These are phyloP conservation scores for Zapus hudsonius DNA, from an alignment of 2,113 vertebrate species.

Conservation along the genomic window DNA sequence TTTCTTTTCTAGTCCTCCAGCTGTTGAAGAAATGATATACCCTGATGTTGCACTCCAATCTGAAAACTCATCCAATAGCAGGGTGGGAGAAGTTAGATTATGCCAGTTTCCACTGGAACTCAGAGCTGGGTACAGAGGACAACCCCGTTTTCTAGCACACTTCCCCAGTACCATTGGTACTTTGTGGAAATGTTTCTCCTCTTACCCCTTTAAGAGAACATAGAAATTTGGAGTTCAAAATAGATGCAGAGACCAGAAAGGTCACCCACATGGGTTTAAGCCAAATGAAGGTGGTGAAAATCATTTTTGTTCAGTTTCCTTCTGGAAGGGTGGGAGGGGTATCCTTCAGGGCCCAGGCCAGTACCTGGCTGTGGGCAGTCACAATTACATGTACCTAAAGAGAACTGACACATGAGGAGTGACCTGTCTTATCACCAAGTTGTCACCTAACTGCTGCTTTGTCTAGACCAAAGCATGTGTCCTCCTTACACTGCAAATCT, in stretches of 20 bases:
- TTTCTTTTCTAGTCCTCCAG: not conserved
- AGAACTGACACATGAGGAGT: not conserved
- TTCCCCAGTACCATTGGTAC: fast-evolving
- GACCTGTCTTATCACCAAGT: fast-evolving
- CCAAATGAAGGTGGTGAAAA: not conserved
- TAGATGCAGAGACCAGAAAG: not conserved
- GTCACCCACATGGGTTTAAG: not conserved
- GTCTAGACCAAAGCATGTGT: not conserved
- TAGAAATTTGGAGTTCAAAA: not conserved
- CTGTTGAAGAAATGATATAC: not conserved
- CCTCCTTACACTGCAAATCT: not conserved
- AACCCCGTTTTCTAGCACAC: not conserved
- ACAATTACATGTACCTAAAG: not conserved
- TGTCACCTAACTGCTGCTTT: not conserved
- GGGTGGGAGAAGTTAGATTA: not conserved
- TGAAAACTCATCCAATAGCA: not conserved
- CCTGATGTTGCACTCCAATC: not conserved
- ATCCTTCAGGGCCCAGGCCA: fast-evolving
- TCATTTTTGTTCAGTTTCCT: not conserved
- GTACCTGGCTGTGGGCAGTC: too few relatives aligned
- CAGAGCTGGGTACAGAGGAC: not conserved
- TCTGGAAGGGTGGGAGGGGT: not conserved
- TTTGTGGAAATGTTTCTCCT: not conserved
- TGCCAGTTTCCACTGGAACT: constrained; percentile 4
- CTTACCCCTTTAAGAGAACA: not conserved